Conservation (phyloP, 2,113 vertebrate genomes). For the Daphoenositta chrysoptera region DNA sequence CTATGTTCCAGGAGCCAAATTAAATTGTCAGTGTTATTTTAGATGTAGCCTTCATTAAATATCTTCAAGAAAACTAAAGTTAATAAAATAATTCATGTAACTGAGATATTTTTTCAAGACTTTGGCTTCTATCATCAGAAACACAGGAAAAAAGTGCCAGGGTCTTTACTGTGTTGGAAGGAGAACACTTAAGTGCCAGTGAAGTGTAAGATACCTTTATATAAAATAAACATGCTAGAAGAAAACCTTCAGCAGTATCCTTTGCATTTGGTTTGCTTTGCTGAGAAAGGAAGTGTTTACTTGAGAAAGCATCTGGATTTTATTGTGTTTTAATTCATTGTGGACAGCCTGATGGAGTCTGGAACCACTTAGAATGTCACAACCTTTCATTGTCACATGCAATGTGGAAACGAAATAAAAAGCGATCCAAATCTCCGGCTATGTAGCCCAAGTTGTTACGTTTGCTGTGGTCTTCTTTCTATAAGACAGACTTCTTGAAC, state of each 20-base stretch:
- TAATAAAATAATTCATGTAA: neutral
- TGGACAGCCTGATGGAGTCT: conserved; percentile 34
- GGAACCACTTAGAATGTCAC: conserved; percentile 51
- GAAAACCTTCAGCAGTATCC: neutral
- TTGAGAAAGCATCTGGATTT: conserved; percentile 53
- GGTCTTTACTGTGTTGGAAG: neutral
- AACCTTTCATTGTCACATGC: conserved; percentile 52
- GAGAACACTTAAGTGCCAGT: neutral
- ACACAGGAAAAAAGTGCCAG: neutral
- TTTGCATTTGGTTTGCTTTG: neutral
- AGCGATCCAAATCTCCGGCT: neutral
- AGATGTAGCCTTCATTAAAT: conserved; percentile 5
- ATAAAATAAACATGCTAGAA: neutral
- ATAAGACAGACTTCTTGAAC: neutral
- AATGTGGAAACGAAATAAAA: neutral
- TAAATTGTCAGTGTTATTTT: neutral
- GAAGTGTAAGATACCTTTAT: neutral
- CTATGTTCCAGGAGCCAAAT: neutral
- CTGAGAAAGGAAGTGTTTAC: conserved; percentile 45
- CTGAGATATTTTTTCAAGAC: neutral
- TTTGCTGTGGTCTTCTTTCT: neutral
- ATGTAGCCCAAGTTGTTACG: neutral
- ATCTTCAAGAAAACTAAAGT: conserved; percentile 1
- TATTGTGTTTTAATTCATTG: conserved; percentile 29
- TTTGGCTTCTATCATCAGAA: neutral